Conservation (phyloP, 2,888 invertebrate genomes). For the Agonopterix arenella region DNA sequence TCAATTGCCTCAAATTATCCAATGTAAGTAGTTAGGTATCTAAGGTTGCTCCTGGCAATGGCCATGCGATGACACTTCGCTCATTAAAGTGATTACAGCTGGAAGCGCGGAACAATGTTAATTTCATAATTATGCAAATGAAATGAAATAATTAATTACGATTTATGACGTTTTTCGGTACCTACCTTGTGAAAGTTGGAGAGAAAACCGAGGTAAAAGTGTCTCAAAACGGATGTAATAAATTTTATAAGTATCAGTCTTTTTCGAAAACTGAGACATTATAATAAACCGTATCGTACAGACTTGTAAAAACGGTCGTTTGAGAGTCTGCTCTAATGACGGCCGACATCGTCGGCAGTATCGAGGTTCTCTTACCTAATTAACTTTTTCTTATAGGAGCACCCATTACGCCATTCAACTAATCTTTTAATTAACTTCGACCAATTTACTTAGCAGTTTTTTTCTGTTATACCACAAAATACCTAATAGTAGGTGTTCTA, state of each 20-base stretch:
- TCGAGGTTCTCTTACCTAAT: constrained; percentile 16
- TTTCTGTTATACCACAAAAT: too few relatives aligned
- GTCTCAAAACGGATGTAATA: too few relatives aligned
- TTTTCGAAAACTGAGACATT: not conserved
- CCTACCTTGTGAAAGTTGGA: too few relatives aligned
- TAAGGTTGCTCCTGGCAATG: constrained; percentile 10
- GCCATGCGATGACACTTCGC: constrained; percentile 32
- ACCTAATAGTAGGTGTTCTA: too few relatives aligned
- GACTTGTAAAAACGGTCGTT: constrained; percentile 11
- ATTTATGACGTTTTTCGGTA: constrained; percentile 17
- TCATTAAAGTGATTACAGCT: constrained; percentile 44
- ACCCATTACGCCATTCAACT: constrained; percentile 12
- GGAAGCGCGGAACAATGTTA: constrained; percentile 43
- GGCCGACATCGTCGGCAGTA: constrained; percentile 2
- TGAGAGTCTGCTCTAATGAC: constrained; percentile 12
- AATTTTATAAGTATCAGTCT: too few relatives aligned
- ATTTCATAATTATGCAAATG: constrained; percentile 51
- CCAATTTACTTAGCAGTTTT: too few relatives aligned
- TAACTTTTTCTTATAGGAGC: constrained; percentile 17
- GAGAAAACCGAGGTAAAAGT: too few relatives aligned
- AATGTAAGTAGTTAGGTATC: too few relatives aligned
- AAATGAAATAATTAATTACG: constrained; percentile 35
- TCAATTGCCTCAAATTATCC: constrained; percentile 18
- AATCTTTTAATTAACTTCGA: constrained; percentile 14
- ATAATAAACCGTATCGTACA: not conserved